Conservation (phyloP, 2,888 invertebrate species). For the Platycnemis pennipes region DNA sequence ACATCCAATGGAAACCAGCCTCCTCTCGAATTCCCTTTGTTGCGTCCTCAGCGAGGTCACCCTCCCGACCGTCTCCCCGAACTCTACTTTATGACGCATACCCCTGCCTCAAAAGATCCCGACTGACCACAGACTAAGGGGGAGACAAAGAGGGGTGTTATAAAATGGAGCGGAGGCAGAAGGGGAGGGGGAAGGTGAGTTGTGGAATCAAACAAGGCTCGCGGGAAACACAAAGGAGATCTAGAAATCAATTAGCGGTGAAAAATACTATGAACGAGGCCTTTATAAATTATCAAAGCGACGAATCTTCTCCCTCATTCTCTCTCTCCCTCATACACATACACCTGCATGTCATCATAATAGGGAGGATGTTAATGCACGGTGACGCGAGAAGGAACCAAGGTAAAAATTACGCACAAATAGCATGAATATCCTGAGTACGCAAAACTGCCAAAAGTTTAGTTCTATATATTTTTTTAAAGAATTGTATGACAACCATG, state of each 20-base stretch:
- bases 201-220: not conserved
- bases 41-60: not conserved
- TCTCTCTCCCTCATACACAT: too few species aligned
- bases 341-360: too few species aligned
- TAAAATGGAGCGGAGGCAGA: not conserved
- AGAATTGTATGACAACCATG: too few species aligned
- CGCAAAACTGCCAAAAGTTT: too few species aligned
- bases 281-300: not conserved
- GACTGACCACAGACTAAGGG: constrained; percentile 40
- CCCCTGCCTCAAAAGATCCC: constrained; percentile 53
- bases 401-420: too few species aligned
- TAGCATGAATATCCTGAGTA: too few species aligned
- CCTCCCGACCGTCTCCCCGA: not conserved
- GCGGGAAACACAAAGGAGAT: not conserved
- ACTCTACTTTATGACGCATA: constrained; percentile 63
- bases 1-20: not conserved
- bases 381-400: too few species aligned
- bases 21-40: not conserved
- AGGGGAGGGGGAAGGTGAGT: not conserved
- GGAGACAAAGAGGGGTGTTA: not conserved
- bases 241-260: constrained; percentile 20
- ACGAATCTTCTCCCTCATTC: not conserved
- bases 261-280: not conserved
- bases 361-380: too few species aligned
- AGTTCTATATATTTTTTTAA: too few species aligned